phyloP scores from a whole-genome alignment of 2,888 invertebrate species.

The Brenthis hecate region DNA sequence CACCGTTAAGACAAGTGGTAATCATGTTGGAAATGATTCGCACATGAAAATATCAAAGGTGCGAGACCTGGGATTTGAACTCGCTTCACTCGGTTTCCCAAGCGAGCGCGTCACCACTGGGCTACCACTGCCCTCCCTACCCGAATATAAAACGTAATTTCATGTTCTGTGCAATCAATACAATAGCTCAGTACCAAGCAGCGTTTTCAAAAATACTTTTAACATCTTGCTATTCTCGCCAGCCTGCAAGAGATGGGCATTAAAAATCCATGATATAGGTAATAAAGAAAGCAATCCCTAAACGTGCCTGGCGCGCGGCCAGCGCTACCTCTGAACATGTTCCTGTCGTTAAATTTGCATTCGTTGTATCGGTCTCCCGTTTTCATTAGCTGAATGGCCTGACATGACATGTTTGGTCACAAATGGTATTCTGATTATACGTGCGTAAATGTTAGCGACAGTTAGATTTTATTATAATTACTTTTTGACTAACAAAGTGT shows the following conservation, averaged over 20 bases:
- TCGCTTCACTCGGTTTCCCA: no score
- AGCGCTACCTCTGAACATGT: constrained; percentile 18
- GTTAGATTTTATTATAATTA: not conserved
- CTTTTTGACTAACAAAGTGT: not conserved
- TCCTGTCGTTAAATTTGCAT: constrained; percentile 25
- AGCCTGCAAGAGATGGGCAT: constrained; percentile 14
- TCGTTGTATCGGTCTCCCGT: constrained; percentile 11
- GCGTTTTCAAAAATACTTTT: not conserved
- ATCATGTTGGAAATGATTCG: no score
- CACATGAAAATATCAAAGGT: no score
- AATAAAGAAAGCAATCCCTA: constrained; percentile 12
- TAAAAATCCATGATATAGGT: constrained; percentile 21
- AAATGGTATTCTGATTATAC: not conserved
- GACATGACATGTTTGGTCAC: not conserved
- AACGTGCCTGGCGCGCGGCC: constrained; percentile 17
- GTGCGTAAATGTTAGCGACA: not conserved
- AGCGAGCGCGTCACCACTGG: no score
- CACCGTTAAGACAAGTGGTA: no score
- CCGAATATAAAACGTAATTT: no score
- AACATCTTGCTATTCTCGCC: constrained; percentile 15
- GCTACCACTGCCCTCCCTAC: no score
- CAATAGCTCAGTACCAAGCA: no score
- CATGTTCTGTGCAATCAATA: no score
- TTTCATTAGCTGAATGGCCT: constrained; percentile 9
- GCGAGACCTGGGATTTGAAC: no score